Percentiles rank a stretch among this genome's conserved stretches.
Conservation (phyloP, 2,113 vertebrate species). For the Pantherophis guttatus region DNA sequence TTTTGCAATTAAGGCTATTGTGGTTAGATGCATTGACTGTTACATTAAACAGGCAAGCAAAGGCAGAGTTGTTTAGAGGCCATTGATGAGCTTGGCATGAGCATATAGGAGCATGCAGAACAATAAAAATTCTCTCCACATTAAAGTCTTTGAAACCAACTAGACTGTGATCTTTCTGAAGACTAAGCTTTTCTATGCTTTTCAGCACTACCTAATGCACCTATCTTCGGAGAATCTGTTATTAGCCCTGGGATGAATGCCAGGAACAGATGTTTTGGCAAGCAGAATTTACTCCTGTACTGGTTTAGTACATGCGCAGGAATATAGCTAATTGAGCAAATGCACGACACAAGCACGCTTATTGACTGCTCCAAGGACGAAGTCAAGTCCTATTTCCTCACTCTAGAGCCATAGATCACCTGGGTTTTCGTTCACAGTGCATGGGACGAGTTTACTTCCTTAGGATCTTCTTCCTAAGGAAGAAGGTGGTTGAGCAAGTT, state of each 20-base stretch:
- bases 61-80: background rate
- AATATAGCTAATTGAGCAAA: background rate
- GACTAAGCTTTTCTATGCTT: background rate
- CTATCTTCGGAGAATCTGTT: background rate
- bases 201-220: conserved; percentile 10
- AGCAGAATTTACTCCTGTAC: background rate
- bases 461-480: background rate
- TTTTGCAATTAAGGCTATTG: background rate
- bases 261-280: background rate
- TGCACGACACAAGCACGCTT: fast-evolving
- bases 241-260: background rate
- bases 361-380: background rate
- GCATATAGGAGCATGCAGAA: background rate
- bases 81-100: background rate
- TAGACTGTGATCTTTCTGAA: background rate
- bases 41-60: background rate
- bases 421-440: background rate
- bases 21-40: background rate
- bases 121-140: background rate
- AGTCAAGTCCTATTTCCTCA: background rate
- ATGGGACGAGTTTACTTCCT: background rate
- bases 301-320: background rate
- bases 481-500: background rate
- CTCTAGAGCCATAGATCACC: background rate
- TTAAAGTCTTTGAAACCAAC: background rate